These are phyloP conservation scores for Druceiella hillmani DNA, from an alignment of 2,888 invertebrate genomes.

Conservation along the genomic window DNA sequence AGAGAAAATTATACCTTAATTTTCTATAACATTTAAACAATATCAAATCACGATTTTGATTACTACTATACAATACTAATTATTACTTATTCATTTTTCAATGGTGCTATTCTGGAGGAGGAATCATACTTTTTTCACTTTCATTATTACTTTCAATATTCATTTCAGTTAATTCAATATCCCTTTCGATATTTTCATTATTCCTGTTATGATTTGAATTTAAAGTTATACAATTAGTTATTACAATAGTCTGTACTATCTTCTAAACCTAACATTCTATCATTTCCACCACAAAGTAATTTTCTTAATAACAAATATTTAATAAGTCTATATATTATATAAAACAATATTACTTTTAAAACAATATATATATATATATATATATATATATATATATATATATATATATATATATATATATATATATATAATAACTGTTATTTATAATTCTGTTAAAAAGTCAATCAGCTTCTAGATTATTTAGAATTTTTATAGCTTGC, in stretches of 20 bases:
- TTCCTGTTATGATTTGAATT: neutral
- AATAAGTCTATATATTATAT: neutral
- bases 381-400: too few species aligned
- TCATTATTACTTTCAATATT: neutral
- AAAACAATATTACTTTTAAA: neutral
- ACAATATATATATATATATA: too few species aligned
- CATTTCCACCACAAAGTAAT: too few species aligned
- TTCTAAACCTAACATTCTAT: too few species aligned
- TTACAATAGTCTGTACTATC: neutral
- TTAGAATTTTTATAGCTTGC: neutral
- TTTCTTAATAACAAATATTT: neutral
- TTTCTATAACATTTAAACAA: neutral
- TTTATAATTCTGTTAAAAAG: neutral
- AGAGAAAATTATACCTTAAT: neutral
- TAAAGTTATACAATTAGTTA: neutral
- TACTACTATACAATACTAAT: too few species aligned
- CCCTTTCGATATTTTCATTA: neutral
- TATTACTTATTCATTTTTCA: neutral
- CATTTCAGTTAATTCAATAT: neutral
- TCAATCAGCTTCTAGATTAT: neutral
- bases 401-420: too few species aligned
- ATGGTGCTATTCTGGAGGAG: neutral
- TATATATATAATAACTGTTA: neutral
- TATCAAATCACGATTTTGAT: neutral
- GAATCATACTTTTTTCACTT: neutral